phyloP scores from a whole-genome alignment of 2,797 vertebrate species.

The Crocodylus rhombifer region DNA sequence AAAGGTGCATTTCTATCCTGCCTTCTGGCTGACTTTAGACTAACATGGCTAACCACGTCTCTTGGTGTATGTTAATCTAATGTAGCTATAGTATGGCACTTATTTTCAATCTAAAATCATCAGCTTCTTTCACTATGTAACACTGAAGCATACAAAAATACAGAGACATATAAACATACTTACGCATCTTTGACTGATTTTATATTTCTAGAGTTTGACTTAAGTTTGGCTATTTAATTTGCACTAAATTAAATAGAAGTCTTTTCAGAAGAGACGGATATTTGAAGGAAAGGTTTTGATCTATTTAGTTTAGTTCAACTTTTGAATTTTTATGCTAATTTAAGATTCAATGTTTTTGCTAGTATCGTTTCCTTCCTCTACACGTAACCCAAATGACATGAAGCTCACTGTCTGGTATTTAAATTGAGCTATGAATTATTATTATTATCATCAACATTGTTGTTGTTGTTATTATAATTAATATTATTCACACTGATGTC shows the following conservation, averaged over 20 bases:
- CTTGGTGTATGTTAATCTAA: constrained; percentile 58
- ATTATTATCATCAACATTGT: not conserved
- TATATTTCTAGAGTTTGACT: not conserved
- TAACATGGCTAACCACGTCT: too few relatives aligned
- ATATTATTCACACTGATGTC: not conserved
- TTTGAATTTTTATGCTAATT: not conserved
- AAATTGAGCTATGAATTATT: not conserved
- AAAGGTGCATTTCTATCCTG: too few relatives aligned
- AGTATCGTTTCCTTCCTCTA: not conserved
- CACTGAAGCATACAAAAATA: constrained; percentile 9
- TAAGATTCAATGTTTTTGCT: not conserved
- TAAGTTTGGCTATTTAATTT: constrained; percentile 39
- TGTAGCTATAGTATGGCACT: constrained; percentile 4
- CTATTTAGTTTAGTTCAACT: not conserved
- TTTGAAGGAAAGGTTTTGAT: not conserved
- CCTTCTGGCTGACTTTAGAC: too few relatives aligned
- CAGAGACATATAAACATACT: not conserved
- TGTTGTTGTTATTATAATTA: too few relatives aligned
- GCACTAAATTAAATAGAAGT: not conserved
- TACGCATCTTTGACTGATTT: not conserved
- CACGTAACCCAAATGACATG: not conserved
- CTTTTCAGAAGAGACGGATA: not conserved
- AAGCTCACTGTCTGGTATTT: not conserved
- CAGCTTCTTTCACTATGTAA: constrained; percentile 10
- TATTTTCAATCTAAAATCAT: constrained; percentile 22